Evolutionary conservation across 2,113 vertebrate species (phyloP).

Genomic region (Actenoides lindsayi): DNA sequence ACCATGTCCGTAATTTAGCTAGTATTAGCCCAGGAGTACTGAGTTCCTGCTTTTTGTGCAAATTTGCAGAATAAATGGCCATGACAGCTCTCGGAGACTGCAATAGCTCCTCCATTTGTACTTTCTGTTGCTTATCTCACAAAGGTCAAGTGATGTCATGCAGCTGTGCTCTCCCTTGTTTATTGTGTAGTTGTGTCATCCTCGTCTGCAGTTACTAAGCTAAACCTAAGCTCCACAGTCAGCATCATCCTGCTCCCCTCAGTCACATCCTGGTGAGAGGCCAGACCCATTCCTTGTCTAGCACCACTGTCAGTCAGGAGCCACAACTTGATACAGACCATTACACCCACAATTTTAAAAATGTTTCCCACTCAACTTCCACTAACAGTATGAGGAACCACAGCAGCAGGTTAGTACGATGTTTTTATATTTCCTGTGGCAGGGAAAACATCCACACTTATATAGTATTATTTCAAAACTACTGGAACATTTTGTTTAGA

Average conservation of each 20-base stretch:
- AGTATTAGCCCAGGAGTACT: neutral
- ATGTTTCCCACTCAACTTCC: neutral
- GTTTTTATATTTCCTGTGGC: neutral
- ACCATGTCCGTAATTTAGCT: neutral
- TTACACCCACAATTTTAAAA: neutral
- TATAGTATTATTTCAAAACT: neutral
- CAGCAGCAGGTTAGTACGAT: neutral
- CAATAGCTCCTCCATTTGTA: neutral
- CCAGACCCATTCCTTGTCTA: neutral
- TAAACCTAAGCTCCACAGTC: neutral
- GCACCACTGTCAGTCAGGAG: neutral
- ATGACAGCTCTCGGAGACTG: neutral
- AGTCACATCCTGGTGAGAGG: too few relatives aligned
- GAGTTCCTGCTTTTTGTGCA: neutral
- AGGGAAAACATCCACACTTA: neutral
- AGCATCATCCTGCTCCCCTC: fast-evolving
- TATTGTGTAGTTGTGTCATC: too few relatives aligned
- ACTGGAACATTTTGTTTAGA: neutral
- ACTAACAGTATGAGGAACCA: neutral
- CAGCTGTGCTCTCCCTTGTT: neutral
- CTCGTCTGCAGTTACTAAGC: neutral
- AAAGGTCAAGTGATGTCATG: neutral
- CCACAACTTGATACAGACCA: neutral
- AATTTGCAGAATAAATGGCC: neutral
- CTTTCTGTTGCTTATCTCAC: neutral